Base-by-base conservation (phyloP, 2,797 vertebrate species). In the Chelonia mydas region DNA sequence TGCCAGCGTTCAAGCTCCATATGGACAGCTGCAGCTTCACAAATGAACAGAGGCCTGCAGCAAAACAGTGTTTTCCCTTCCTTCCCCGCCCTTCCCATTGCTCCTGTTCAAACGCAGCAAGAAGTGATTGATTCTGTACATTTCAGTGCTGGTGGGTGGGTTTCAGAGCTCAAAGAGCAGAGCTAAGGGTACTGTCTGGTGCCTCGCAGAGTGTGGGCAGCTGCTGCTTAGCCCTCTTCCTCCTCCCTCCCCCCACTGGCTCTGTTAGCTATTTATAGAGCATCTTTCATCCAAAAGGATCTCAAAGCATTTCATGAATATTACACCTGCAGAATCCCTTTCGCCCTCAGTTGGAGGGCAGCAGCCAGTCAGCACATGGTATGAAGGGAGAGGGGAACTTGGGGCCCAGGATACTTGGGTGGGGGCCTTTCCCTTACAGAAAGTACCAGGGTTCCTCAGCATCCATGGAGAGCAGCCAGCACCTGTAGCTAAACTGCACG, bases 1-100 rank as follows among this genome's bases (percentile, higher is more conserved):
- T 94, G 96, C 97, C 96, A 96, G 94, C 72, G 0, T 81, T 90
- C 83, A 0, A 33, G 81, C 93, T 95, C 96, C 88, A 1, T 91
- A 85, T 83, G 95, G 96, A 87, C 92, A 88, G 81, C 3, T 25
- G 83, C 96, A 50, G 31, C 84, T 54, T 89, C 92, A 31, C 84
- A 41, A 21, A 65, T 74, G 85, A 94, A 41, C 2, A 0, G 79
- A 41, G 91, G 91, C 96, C 94, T 37, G 81, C 72, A 95, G 91
- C 45, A 86, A 83, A 93, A n/a, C 1, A 28, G 53, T 81, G 0
- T 96, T 94, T 74, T 54, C 84, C 83, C 92, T 86, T 84, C 83
- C 95, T 28, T 74, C 65, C 27, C 80, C 31, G 11, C 55, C 57
- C 11, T 2, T 45, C 80, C 51, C 12, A 1, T 28, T 90, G 15